Evolutionary conservation across 2,797 vertebrate genomes (phyloP), one percentile per base, ranked within the genome.

Genomic region (Amazonetta brasiliensis): DNA sequence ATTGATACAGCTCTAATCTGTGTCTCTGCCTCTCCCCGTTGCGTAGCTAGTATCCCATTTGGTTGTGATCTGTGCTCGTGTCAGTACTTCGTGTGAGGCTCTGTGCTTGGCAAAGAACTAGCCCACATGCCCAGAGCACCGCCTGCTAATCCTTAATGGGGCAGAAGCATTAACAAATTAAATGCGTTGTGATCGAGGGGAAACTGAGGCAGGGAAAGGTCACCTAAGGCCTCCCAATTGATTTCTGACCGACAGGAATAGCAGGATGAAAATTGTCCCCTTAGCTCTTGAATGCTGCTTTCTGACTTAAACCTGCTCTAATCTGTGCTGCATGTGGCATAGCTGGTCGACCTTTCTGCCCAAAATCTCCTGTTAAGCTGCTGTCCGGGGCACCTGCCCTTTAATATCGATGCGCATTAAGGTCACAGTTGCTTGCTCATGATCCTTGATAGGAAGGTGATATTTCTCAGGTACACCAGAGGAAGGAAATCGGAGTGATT

Each of bases 21-120:
- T 78, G 52, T 78, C 74, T 90, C 76, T 94, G 83, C 77, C 78
- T 84, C 77, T 95, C 80, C 77, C 78, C 43, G 52, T 77, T 69
- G 54, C 54, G 64, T 89, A 58, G 3, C 59, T 83, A 55, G 69
- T 14, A 68, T 67, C 74, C 62, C 67, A 56, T 69, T 81, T 68
- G 54, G 67, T 52, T 90, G 85, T 72, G 69, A 81, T 81, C 69
- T 89, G 0, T 75, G 83, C 59, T 81, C 58, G 2, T 56, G 52
- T 55, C 77, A 69, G 37, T 66, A 17, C 50, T 81, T 91, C 81
- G 41, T 73, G 59, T 59, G 56, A 71, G 76, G 15, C 26, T 28
- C 59, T 87, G 39, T 25, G 48, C 48, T 66, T 81, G 72, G 41
- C 46, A 67, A 5, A 88, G 68, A 46, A 77, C 31, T 7, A 35